A percentile compares a stretch with the other conserved stretches of the same genome.
phyloP scores from a whole-genome alignment of 1,140 invertebrate genomes.

The Drosophila repleta region DNA sequence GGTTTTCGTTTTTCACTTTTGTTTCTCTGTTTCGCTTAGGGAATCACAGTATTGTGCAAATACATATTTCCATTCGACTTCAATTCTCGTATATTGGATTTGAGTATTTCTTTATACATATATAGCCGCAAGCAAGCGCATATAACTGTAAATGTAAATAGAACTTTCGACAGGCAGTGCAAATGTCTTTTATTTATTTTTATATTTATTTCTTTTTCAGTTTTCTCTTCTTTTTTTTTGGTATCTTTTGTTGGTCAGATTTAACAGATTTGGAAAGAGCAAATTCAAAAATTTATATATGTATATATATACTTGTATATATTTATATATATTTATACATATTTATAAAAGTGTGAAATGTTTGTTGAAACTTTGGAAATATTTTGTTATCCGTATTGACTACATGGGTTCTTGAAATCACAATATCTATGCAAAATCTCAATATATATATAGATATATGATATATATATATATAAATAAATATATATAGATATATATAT shows the following conservation, averaged over 20 bases:
- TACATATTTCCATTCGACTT: conserved; percentile 38
- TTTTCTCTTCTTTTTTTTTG: too few relatives aligned
- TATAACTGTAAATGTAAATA: conserved; percentile 49
- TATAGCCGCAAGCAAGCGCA: conserved; percentile 24
- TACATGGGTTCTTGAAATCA: conserved; percentile 62
- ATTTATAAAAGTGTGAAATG: too few relatives aligned
- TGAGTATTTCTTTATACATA: too few relatives aligned
- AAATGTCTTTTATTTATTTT: conserved; percentile 37
- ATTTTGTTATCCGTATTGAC: conserved; percentile 48
- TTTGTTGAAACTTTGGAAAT: conserved; percentile 31
- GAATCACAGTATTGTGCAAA: conserved; percentile 77
- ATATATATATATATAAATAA: conserved; percentile 41
- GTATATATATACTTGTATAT: not conserved
- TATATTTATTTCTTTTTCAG: conserved; percentile 13
- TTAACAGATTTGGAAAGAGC: conserved; percentile 12
- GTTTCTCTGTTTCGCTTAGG: conserved; percentile 40
- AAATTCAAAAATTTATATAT: conserved; percentile 36
- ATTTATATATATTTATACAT: too few relatives aligned
- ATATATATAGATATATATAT: conserved; percentile 17
- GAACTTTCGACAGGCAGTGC: conserved; percentile 68
- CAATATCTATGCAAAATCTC: conserved; percentile 77
- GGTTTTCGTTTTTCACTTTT: conserved; percentile 20
- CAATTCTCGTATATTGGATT: too few relatives aligned
- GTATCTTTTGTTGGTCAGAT: not conserved
- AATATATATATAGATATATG: conserved; percentile 55